phyloP scores from a whole-genome alignment of 2,888 invertebrate species.

The Pollenia griseotomentosa region DNA sequence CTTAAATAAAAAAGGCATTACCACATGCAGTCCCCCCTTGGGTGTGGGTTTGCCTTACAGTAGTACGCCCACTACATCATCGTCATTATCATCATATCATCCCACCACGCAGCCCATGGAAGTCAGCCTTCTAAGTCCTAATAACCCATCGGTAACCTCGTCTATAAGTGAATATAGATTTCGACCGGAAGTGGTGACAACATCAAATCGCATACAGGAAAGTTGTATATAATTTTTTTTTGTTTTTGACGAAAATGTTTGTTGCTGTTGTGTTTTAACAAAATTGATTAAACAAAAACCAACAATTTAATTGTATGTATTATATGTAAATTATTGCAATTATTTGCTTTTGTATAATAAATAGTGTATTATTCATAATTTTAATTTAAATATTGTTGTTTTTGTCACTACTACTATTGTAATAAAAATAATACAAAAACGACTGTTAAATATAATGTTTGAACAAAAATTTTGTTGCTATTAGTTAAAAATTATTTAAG shows the following conservation, averaged over 20 bases:
- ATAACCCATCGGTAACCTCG: conserved; percentile 87
- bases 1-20: conserved; percentile 88
- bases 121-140: conserved; percentile 84
- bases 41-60: conserved; percentile 74
- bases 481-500: neutral
- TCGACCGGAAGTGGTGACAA: conserved; percentile 93
- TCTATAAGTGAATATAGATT: conserved; percentile 92
- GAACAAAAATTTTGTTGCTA: neutral
- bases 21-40: conserved; percentile 84
- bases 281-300: conserved; percentile 3
- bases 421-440: too few relatives aligned
- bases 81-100: conserved; percentile 76
- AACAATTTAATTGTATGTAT: conserved; percentile 32
- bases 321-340: conserved; percentile 51
- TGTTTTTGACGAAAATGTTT: conserved; percentile 37
- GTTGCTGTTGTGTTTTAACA: conserved; percentile 58
- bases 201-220: conserved; percentile 94
- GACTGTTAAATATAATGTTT: conserved; percentile 27
- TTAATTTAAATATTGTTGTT: conserved; percentile 26
- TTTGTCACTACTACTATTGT: conserved; percentile 26
- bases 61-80: conserved; percentile 78
- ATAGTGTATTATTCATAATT: conserved; percentile 5
- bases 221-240: conserved; percentile 91
- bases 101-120: conserved; percentile 84
- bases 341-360: conserved; percentile 27